Evolutionary conservation across 2,888 invertebrate genomes (phyloP).

Genomic region (Tinea trinotella): DNA sequence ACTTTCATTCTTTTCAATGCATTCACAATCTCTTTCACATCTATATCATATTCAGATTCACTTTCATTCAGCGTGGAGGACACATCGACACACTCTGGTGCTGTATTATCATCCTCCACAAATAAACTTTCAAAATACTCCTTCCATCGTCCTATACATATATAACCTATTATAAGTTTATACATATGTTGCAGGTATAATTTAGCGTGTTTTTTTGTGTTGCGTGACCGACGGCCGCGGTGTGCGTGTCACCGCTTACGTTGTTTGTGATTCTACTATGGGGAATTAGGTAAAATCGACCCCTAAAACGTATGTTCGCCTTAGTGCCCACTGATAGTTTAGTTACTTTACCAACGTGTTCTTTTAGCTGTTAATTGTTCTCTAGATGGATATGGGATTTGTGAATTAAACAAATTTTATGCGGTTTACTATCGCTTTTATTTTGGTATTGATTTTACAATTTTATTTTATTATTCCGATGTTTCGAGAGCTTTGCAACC

Average conservation of each 20-base stretch:
- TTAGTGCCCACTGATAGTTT: neutral
- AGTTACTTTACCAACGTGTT: neutral
- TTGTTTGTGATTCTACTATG: slow-evolving; percentile 49
- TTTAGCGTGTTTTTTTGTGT: slow-evolving; percentile 10
- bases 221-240: slow-evolving; percentile 3
- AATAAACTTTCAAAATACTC: no score
- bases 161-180: neutral
- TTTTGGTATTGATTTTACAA: neutral
- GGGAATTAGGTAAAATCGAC: slow-evolving; percentile 10
- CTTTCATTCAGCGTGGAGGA: no score
- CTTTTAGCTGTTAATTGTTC: neutral
- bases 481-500: no score
- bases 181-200: slow-evolving; percentile 9
- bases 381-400: neutral
- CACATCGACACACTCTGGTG: no score
- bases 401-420: no score
- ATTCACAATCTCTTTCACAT: no score
- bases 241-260: slow-evolving; percentile 27
- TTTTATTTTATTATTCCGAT: no score
- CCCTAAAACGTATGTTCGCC: slow-evolving; percentile 7
- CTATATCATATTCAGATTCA: no score
- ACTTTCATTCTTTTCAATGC: no score
- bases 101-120: no score
- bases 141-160: neutral
- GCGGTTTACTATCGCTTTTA: neutral